Conservation (phyloP, 1,140 invertebrate species). For the Ceratosolen solmsi region DNA sequence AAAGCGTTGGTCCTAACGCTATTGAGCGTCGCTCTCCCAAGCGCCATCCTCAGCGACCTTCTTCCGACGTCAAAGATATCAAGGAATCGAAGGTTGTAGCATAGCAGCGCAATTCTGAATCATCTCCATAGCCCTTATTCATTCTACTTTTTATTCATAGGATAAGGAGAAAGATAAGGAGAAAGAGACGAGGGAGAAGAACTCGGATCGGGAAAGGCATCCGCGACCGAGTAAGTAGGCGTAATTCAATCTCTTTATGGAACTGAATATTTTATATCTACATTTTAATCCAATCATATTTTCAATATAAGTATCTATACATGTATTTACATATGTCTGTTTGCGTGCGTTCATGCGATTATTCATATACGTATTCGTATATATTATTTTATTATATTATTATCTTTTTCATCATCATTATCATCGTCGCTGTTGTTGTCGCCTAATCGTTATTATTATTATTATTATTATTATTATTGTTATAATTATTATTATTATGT, state of each 20-base stretch:
- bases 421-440: not conserved
- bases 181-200: constrained; percentile 64
- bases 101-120: not conserved
- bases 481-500: not conserved
- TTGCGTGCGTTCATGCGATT: not conserved
- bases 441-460: too few species aligned
- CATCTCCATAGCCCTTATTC: not conserved
- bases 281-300: constrained; percentile 10
- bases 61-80: constrained; percentile 76
- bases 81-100: constrained; percentile 5
- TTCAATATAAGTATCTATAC: not conserved
- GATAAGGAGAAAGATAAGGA: constrained; percentile 66
- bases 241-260: constrained; percentile 5
- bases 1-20: constrained; percentile 79
- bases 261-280: constrained; percentile 4
- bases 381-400: not conserved
- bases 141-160: constrained; percentile 38
- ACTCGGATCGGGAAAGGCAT: constrained; percentile 68
- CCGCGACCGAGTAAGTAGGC: constrained; percentile 72
- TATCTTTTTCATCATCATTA: not conserved
- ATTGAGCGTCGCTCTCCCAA: constrained; percentile 82
- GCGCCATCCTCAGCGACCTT: constrained; percentile 76
- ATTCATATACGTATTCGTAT: not conserved
- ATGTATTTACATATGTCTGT: not conserved
- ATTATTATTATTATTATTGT: not conserved